Conservation (phyloP, 1,140 invertebrate species). For the Arion vulgaris region DNA sequence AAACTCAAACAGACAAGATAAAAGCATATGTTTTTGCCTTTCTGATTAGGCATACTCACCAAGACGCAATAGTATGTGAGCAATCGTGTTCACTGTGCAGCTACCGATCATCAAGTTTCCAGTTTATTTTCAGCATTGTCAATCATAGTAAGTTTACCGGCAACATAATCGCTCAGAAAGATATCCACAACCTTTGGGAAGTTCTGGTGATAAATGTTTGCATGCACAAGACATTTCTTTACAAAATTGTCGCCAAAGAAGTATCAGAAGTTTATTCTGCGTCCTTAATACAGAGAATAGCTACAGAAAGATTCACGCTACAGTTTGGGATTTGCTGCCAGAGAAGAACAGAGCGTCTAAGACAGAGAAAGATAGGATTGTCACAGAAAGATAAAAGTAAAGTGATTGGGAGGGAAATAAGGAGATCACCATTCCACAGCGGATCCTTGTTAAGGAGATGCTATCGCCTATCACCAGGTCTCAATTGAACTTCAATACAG, state of each 20-base stretch:
- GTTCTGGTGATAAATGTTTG: background rate
- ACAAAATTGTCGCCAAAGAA: background rate
- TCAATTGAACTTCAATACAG: conserved; percentile 20
- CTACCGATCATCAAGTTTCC: background rate
- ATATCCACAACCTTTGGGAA: background rate
- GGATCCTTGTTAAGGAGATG: conserved; percentile 20
- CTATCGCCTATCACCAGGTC: background rate
- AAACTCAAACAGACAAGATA: background rate
- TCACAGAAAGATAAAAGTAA: no score
- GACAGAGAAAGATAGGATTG: no score
- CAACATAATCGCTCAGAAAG: background rate
- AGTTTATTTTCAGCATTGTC: background rate
- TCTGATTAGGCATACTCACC: background rate
- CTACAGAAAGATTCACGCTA: background rate
- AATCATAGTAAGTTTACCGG: background rate
- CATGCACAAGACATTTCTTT: background rate
- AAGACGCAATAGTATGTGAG: background rate
- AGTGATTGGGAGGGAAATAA: no score
- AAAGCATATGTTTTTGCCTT: background rate
- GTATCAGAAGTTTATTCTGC: background rate
- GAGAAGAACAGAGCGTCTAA: no score
- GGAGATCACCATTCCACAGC: background rate
- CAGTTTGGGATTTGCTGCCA: background rate
- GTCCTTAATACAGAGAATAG: background rate
- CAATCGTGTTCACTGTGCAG: background rate